phyloP scores from a whole-genome alignment of 2,113 vertebrate species.

The Sinocyclocheilus maitianheensis region DNA sequence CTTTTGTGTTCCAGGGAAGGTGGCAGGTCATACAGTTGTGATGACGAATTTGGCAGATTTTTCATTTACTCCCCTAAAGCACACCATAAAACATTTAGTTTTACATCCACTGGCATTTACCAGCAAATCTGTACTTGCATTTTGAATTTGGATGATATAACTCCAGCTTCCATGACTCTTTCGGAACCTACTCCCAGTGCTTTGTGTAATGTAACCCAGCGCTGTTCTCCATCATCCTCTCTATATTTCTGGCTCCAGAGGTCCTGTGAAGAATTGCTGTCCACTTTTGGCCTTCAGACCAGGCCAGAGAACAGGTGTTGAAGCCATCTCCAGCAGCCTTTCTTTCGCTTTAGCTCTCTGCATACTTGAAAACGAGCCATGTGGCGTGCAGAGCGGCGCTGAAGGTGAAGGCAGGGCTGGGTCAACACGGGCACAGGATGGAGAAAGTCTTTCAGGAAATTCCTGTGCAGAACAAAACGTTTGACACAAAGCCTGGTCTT shows the following conservation, averaged over 20 bases:
- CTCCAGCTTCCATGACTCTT: background rate
- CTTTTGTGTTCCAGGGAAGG: background rate
- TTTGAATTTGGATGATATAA: background rate
- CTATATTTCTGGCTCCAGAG: background rate
- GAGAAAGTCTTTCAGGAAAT: conserved; percentile 34
- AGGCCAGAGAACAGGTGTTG: conserved; percentile 29
- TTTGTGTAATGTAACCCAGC: conserved; percentile 1
- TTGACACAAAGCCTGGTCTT: conserved; percentile 39
- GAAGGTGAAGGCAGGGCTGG: background rate
- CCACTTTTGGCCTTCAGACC: conserved; percentile 16
- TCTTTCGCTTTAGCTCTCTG: background rate
- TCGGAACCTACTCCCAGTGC: background rate
- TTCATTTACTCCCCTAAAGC: background rate
- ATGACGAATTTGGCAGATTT: background rate
- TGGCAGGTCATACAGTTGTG: background rate
- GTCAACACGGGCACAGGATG: conserved; percentile 15
- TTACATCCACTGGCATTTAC: background rate
- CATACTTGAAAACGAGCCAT: conserved; percentile 20
- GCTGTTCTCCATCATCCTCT: background rate
- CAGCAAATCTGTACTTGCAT: background rate
- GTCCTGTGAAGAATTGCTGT: conserved; percentile 23
- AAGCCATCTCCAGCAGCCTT: conserved; percentile 22
- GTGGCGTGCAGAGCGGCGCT: conserved; percentile 1
- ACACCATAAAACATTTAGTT: background rate
- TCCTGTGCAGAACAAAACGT: conserved; percentile 42